phyloP scores from a whole-genome alignment of 2,113 vertebrate genomes.

The Nannobrachium achirus region DNA sequence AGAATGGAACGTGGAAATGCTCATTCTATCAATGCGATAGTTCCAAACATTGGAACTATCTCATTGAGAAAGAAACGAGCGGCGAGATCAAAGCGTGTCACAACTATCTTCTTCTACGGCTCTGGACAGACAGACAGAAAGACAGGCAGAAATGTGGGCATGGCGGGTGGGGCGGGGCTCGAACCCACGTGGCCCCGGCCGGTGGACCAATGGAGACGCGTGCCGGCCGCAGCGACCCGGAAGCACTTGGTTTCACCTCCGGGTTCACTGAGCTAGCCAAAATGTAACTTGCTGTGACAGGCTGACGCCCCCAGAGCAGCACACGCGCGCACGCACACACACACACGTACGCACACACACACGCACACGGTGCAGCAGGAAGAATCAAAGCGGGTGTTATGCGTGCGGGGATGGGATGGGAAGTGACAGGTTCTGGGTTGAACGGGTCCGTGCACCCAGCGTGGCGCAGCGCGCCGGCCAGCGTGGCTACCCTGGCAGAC shows the following conservation, averaged over 20 bases:
- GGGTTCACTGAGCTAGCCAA: conserved; percentile 84
- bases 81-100: no score
- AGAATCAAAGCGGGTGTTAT: conserved; percentile 86
- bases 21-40: no score
- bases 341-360: neutral
- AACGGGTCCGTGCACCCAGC: conserved; percentile 84
- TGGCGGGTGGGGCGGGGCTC: no score
- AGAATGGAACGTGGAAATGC: no score
- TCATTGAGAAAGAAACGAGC: no score
- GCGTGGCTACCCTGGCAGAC: conserved; percentile 66
- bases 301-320: conserved; percentile 75
- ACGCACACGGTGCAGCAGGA: conserved; percentile 29
- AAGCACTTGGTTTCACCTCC: conserved; percentile 80
- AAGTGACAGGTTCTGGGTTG: conserved; percentile 89
- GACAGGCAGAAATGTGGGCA: no score
- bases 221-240: conserved; percentile 58
- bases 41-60: no score
- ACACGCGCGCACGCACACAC: conserved; percentile 33
- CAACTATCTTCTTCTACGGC: no score
- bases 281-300: conserved; percentile 86
- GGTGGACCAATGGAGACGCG: conserved; percentile 23
- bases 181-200: neutral
- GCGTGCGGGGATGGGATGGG: conserved; percentile 84
- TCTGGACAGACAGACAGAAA: no score
- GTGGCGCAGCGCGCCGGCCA: conserved; percentile 68